Base-by-base conservation (phyloP, 2,888 invertebrate species). In the Andrena haemorrhoa region DNA sequence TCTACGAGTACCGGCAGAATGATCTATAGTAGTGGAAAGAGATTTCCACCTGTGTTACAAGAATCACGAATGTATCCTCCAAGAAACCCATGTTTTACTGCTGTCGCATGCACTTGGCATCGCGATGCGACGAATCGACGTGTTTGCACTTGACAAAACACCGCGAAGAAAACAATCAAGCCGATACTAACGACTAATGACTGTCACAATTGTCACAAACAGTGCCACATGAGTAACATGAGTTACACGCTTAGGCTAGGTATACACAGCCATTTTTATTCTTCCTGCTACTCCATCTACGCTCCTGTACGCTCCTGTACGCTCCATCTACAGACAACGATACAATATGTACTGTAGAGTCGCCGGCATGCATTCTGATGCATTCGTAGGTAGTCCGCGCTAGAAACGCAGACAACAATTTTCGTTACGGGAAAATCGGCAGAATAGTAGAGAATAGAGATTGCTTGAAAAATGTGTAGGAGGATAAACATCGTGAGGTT, bases 21-120 rank as follows among this genome's bases (percentile, higher is more conserved):
- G 47, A 65, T 66, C 73, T 68, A 23, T 76, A 71, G 26, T 47
- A 84, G 82, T 78, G 77, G 76, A 81, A 87, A 80, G 76, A 16
- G 78, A 71, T 83, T 85, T 79, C 76, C 80, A 89, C 89, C 95
- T 97, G 97, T 70, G 98, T 98, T 90, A 97, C 95, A 86, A 98
- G 95, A 93, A 98, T 97, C 85, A 98, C 96, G 82, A 96, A 95
- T 53, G 97, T 97, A 94, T 98, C 98, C 93, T 97, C 97, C 75
- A 97, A 94, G 93, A 98, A 97, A 88, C 96, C 96, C 98, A 98
- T 98, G 29, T 83, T 82, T 68, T 63, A 65, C 31, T 49, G 49
- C 51, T 41, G 7, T 66, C 35, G 35, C 31, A 33, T 56, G 73
- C 74, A 72, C 83, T 87, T 84, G 58, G 89, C 89, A 88, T 88